Evolutionary conservation across 2,113 vertebrate genomes (phyloP).

Genomic region (Rhizomys pruinosus): DNA sequence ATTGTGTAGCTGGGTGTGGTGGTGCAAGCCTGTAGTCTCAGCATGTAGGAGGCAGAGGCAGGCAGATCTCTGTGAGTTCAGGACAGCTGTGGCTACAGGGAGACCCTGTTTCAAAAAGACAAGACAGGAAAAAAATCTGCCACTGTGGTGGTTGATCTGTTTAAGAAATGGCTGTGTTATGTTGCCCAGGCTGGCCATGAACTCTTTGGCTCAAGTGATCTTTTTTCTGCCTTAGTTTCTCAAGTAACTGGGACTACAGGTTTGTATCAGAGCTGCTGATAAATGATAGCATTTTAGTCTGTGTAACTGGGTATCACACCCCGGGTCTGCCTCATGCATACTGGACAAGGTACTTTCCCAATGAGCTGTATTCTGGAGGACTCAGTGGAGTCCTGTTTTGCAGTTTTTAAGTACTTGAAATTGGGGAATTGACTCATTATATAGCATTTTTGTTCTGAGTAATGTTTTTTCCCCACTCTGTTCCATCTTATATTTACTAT

Average conservation of each 20-base stretch:
- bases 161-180: not conserved
- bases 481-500: not conserved
- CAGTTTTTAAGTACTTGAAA: not conserved
- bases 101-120: too few species aligned
- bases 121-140: not conserved
- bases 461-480: not conserved
- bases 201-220: not conserved
- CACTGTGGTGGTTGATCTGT: not conserved
- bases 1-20: too few species aligned
- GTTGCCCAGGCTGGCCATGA: not conserved
- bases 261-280: not conserved
- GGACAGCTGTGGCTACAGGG: too few species aligned
- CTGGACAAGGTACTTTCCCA: not conserved
- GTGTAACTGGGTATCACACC: not conserved
- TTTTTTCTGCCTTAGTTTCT: not conserved
- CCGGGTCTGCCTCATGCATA: not conserved
- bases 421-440: constrained; percentile 12
- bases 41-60: too few species aligned
- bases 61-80: too few species aligned
- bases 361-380: not conserved
- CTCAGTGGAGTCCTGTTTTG: not conserved
- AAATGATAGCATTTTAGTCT: not conserved
- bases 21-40: too few species aligned
- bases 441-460: not conserved
- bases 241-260: not conserved